Evolutionary conservation across 2,113 vertebrate species (phyloP).

Genomic region (Motacilla tschutschensis): DNA sequence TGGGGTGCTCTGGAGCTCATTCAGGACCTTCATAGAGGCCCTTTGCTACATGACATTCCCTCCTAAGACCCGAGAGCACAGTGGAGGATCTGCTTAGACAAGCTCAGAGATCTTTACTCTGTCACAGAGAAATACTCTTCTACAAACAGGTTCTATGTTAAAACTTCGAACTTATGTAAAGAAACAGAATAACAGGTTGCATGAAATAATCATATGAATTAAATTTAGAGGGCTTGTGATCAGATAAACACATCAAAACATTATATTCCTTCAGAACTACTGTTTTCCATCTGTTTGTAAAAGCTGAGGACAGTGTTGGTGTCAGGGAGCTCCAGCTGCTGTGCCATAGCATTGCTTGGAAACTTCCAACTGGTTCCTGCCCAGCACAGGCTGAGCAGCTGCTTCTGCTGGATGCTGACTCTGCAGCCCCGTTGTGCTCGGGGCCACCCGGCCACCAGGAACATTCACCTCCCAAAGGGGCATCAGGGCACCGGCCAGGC

Average conservation of each 20-base stretch:
- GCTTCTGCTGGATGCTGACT: neutral
- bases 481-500: neutral
- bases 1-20: neutral
- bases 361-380: fast-evolving
- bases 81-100: neutral
- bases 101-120: neutral
- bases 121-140: neutral
- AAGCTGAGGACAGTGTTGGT: neutral
- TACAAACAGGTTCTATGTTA: neutral
- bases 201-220: neutral
- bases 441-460: neutral
- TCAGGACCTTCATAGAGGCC: neutral
- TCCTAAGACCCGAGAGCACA: neutral
- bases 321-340: neutral
- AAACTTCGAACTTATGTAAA: neutral
- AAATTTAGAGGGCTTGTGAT: neutral
- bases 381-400: neutral
- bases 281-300: neutral
- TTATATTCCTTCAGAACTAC: neutral
- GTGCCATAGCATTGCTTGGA: neutral
- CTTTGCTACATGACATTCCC: neutral
- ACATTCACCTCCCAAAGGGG: fast-evolving
- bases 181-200: neutral
- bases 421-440: fast-evolving
- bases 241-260: neutral